phyloP scores from a whole-genome alignment of 2,888 invertebrate species.

The Crossocerus cetratus region DNA sequence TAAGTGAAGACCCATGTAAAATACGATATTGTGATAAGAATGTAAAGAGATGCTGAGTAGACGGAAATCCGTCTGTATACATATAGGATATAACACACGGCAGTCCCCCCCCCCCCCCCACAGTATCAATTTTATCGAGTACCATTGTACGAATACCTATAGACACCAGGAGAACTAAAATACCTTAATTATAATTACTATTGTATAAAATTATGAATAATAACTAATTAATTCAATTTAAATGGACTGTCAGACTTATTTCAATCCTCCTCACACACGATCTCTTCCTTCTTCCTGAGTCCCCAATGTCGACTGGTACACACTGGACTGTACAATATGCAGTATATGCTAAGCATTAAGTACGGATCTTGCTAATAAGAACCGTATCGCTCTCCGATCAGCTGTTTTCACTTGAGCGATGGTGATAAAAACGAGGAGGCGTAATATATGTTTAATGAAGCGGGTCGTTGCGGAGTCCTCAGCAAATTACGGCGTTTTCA shows the following conservation, averaged over 20 bases:
- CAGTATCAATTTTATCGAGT: conserved; percentile 68
- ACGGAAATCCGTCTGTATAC: conserved; percentile 60
- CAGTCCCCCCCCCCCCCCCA: conserved; percentile 43
- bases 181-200: conserved; percentile 76
- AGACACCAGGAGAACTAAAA: conserved; percentile 74
- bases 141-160: conserved; percentile 71
- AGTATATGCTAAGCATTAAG: conserved; percentile 2
- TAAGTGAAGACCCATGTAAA: conserved; percentile 75
- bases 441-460: conserved; percentile 15
- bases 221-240: conserved; percentile 76
- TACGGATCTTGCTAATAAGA: background rate
- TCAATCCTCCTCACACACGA: background rate
- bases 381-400: conserved; percentile 5
- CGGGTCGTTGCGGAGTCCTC: conserved; percentile 6
- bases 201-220: conserved; percentile 76
- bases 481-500: conserved; percentile 23
- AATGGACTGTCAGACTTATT: conserved; percentile 28
- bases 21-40: conserved; percentile 75
- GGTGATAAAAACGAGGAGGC: background rate
- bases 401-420: background rate
- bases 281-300: background rate
- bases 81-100: conserved; percentile 58
- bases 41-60: conserved; percentile 65
- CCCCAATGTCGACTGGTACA: background rate
- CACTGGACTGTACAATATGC: background rate